Evolutionary conservation across 2,113 vertebrate species (phyloP), one percentile per base, ranked within the genome.

Genomic region (Lepisosteus osseus): DNA sequence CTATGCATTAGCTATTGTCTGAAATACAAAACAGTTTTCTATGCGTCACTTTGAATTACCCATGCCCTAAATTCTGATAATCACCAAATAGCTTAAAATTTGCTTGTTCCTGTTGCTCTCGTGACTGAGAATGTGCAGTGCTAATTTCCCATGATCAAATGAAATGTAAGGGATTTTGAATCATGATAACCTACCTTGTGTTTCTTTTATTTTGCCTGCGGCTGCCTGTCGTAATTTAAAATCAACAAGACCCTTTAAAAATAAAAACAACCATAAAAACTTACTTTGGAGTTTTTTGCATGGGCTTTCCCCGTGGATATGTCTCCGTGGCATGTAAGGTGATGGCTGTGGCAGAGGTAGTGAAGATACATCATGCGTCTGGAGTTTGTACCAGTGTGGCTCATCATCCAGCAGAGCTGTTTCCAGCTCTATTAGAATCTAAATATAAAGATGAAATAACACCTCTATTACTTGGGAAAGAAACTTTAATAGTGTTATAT

Each of bases 301-400:
- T 78, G 95, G 93, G 82, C 90, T 97, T 81, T 99, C 97, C 83
- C 91, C 92, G 6, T 96, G 96, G 70, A 92, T 80, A 67, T 98
- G 97, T 86, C 95, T 90, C 86, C 97, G 93, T 69, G 96, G 94
- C 88, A 97, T 92, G 91, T 97, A 99, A 40, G 97, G 97, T 55
- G 97, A 99, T 68, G 97, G 96, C 83, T 98, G 96, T 80, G 97
- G 97, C 89, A 99, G 94, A 88, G 97, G 96, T 90, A 99, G 95
- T 72, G 97, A 99, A 76, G 97, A 98, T 77, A 91, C 91, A 75
- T 99, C 97, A 4, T 99, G 97, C 5, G 94, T 94, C 87, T 99
- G 97, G 74, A 99, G 93, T 84, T 98, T 99, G 82, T 98, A 99
- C 97, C 97, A 99, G 76, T 99, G 97, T 56, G 97, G 93, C 70